These are phyloP conservation scores for Caenorhabditis becei DNA, from an alignment of 2,888 invertebrate species.

Conservation along the genomic window DNA sequence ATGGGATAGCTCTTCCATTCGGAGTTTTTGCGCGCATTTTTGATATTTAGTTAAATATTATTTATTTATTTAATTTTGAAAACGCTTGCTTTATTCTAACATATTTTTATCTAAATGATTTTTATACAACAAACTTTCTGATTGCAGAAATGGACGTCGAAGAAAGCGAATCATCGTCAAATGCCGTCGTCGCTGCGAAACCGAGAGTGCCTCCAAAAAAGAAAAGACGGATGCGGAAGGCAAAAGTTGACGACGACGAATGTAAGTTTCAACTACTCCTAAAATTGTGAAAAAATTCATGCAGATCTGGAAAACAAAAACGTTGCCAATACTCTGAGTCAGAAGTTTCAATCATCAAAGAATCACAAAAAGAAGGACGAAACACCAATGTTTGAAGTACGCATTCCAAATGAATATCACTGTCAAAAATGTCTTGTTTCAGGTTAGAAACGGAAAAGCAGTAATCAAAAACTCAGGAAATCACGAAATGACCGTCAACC, in stretches of 20 bases:
- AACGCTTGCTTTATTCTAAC: neutral
- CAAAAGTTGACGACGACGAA: conserved; percentile 55
- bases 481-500: conserved; percentile 56
- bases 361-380: conserved; percentile 29
- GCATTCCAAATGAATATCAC: neutral
- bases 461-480: conserved; percentile 61
- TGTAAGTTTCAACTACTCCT: conserved; percentile 33
- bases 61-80: neutral
- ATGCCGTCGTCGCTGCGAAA: no score
- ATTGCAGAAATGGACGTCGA: conserved; percentile 20
- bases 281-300: neutral
- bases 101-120: conserved; percentile 2
- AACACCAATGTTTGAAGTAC: conserved; percentile 44
- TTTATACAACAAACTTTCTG: no score
- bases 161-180: conserved; percentile 22
- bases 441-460: conserved; percentile 40
- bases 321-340: conserved; percentile 34
- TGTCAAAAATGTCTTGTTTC: neutral
- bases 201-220: conserved; percentile 43
- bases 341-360: conserved; percentile 50
- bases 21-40: neutral
- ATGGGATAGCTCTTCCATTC: neutral
- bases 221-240: conserved; percentile 27
- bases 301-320: conserved; percentile 52
- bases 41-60: neutral